These are phyloP conservation scores for Sus scrofa DNA, from an alignment of 2,113 vertebrate species.

Conservation along the genomic window T2T-Sscrofa CM000821.6:50208501-50209000, in stretches of 20 bases:
- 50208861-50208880: background rate
- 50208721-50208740: slow-evolving; percentile 80
- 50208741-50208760: slow-evolving; percentile 79
- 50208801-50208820: slow-evolving; percentile 63
- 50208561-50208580: slow-evolving; percentile 74
- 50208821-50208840: slow-evolving; percentile 66
- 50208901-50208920: background rate
- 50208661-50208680: slow-evolving; percentile 78
- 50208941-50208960: background rate
- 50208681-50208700: slow-evolving; percentile 82
- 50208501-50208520: slow-evolving; percentile 79
- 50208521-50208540: slow-evolving; percentile 80
- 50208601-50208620: slow-evolving; percentile 76
- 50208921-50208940: background rate
- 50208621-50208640: slow-evolving; percentile 79
- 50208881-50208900: background rate
- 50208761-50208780: slow-evolving; percentile 36
- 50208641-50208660: slow-evolving; percentile 81
- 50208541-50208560: slow-evolving; percentile 85
- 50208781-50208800: slow-evolving; percentile 68
- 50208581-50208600: slow-evolving; percentile 79
- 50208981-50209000: background rate
- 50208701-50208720: slow-evolving; percentile 80
- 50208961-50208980: background rate
- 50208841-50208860: slow-evolving; percentile 69